Percentiles rank a stretch among this genome's conserved stretches.
These are phyloP conservation scores for Peromyscus californicus DNA, from an alignment of 2,113 vertebrate species.

Conservation along the genomic window DNA sequence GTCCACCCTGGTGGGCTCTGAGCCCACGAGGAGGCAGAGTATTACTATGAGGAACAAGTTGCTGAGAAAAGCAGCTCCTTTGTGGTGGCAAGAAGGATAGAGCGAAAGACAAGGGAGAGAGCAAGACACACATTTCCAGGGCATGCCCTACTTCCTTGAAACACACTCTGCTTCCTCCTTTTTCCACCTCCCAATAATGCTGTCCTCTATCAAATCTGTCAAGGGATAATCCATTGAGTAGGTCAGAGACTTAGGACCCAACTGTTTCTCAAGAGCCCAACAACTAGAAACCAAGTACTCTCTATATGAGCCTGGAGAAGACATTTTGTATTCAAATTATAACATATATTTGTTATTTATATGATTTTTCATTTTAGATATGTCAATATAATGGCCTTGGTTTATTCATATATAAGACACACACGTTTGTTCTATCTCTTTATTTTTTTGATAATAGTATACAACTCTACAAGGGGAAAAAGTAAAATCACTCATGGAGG, in stretches of 20 bases:
- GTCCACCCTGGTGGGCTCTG: background rate
- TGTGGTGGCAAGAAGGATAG: background rate
- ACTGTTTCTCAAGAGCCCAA: background rate
- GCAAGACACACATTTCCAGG: background rate
- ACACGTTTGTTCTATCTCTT: background rate
- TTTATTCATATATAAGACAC: background rate
- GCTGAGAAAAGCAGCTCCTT: background rate
- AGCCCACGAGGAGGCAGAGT: background rate
- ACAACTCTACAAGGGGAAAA: background rate
- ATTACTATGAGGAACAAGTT: background rate
- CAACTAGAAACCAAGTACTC: background rate
- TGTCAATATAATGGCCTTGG: constrained; percentile 6
- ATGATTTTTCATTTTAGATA: constrained; percentile 23
- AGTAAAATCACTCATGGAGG: background rate
- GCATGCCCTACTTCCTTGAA: background rate
- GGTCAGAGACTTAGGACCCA: background rate
- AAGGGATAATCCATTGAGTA: background rate
- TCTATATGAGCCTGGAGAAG: background rate
- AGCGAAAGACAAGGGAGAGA: background rate
- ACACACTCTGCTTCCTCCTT: background rate
- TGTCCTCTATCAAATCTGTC: background rate
- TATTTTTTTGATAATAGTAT: background rate
- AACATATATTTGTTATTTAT: background rate
- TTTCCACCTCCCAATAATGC: background rate
- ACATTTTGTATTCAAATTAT: background rate